Evolutionary conservation across 2,888 invertebrate species (phyloP), one percentile per base, ranked within the genome.

Genomic region (Hololepta plana): DNA sequence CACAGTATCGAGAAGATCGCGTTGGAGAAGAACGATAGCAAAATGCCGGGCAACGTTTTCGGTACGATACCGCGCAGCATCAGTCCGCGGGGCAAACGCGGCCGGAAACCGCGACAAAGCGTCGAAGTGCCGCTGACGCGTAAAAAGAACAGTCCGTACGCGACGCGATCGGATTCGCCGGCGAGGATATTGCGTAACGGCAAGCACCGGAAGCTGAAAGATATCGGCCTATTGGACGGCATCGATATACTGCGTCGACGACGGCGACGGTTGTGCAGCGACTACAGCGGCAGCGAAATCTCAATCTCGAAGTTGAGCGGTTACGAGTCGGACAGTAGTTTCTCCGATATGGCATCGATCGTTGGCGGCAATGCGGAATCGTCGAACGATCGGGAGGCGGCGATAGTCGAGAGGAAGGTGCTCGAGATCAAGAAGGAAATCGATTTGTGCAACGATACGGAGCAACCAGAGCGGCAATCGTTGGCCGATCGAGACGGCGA

Each of bases 151-250:
- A 67, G 64, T 42, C 67, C 67, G n/a, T 67, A 67, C 40, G 60
- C 62, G 17, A 68, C 67, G 44, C 53, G 68, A 31, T 66, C 67
- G 6, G 68, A 68, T 38, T 57, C 66, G 32, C 49, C 53, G 27
- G 61, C 63, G 35, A 62, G 71, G 35, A 64, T 66, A 32, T 53
- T 72, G 28, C 56, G 73, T 26, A 73, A 72, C 46, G 72, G 72
- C 1, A 72, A 72, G 44, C 63, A 69, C 23, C 59, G 72, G 29
- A 70, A 69, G 49, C 52, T 64, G 6, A 67, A 65, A 42, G 62
- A 55, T 37, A 54, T 59, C 37, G 53, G 62, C 23, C 45, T 69
- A 19, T 58, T 62, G 41, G 67, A 67, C 37, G 67, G 67, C 32
- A 55, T 68, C n/a, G 65, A 66, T 38, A 56, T 57, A 34, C 44